Conservation (phyloP, 1,140 invertebrate genomes). For the Chrysoperla carnea region DNA sequence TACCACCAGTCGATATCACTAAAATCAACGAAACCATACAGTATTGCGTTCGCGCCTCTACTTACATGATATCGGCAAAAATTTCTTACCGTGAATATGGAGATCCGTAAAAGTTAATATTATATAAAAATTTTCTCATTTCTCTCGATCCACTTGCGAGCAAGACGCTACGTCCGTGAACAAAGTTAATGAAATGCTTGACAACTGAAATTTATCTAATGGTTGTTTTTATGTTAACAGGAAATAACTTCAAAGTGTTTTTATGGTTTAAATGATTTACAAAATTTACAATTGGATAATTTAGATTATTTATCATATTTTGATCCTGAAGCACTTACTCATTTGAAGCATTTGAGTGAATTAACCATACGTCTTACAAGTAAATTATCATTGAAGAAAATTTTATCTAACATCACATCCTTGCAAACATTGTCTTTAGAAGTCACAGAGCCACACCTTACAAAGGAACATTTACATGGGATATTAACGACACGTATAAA, state of each 20-base stretch:
- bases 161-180: too few species aligned
- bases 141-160: too few species aligned
- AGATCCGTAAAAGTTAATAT: too few species aligned
- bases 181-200: not conserved
- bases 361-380: conserved; percentile 35
- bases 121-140: too few species aligned
- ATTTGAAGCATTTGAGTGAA: conserved; percentile 37
- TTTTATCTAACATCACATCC: not conserved
- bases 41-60: too few species aligned
- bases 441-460: conserved; percentile 48
- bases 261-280: conserved; percentile 31
- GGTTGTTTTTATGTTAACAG: conserved; percentile 1
- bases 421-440: conserved; percentile 11
- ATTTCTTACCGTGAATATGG: too few species aligned
- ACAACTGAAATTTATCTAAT: too few species aligned
- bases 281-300: conserved; percentile 32
- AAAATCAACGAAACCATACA: too few species aligned
- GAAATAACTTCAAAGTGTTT: conserved; percentile 26
- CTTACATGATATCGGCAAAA: too few species aligned
- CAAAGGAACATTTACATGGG: conserved; percentile 45
- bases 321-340: conserved; percentile 41
- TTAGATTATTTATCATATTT: conserved; percentile 39
- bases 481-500: conserved; percentile 55
- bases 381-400: not conserved
- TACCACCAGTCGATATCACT: too few species aligned